These are phyloP conservation scores for Protobothrops mucrosquamatus DNA, from an alignment of 2,113 vertebrate genomes.

Conservation along the genomic window DNA sequence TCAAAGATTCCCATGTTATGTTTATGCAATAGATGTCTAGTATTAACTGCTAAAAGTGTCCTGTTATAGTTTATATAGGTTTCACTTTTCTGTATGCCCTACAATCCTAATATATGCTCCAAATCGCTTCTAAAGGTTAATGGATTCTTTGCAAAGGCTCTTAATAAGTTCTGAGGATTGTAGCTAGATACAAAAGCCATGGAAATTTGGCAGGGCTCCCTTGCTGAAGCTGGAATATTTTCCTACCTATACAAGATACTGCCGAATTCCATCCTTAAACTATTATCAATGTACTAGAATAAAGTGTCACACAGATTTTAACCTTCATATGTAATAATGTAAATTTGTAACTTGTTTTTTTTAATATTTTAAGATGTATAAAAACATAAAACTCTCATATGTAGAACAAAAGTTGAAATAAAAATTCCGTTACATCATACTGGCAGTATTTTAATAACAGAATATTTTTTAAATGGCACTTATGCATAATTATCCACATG, in stretches of 20 bases:
- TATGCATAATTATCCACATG: neutral
- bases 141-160: neutral
- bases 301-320: neutral
- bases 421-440: neutral
- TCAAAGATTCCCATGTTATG: neutral
- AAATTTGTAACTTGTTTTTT: neutral
- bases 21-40: neutral
- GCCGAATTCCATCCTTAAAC: neutral
- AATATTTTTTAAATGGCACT: neutral
- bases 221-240: neutral
- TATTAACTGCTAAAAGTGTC: neutral
- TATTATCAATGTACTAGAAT: neutral
- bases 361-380: neutral
- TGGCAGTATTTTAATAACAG: neutral
- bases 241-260: neutral
- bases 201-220: neutral
- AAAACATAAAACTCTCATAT: neutral
- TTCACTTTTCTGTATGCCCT: neutral
- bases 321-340: neutral
- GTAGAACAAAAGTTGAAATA: neutral
- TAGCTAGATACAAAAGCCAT: neutral
- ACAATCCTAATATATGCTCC: neutral
- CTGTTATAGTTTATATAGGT: neutral
- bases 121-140: neutral
- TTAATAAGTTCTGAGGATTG: neutral